Evolutionary conservation across 2,888 invertebrate genomes (phyloP), one percentile per base, ranked within the genome.

Genomic region (Sericinus montela): DNA sequence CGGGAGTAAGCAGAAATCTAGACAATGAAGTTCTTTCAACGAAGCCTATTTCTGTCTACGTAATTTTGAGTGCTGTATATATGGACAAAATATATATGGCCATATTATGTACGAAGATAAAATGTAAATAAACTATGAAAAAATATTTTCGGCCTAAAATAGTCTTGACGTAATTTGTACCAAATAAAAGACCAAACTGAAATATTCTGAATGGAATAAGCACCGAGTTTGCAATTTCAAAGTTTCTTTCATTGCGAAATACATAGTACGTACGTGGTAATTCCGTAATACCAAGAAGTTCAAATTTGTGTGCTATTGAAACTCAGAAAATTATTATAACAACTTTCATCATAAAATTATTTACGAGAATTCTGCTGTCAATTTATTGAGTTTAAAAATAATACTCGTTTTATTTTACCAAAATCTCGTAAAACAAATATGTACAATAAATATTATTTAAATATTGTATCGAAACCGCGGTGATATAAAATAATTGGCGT

Each of bases 401-500:
- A 41, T 11, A 30, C 14, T 10, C 11, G 1, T 38, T 25, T 39
- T 10, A 11, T 15, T 34, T 5, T 1, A 35, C n/a, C 30, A 8
- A 1, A 13, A 25, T 38, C 30, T 36, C 19, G 15, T 36, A 13
- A 13, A 30, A n/a, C 29, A 5, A 19, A 19, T 19, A 19, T 5
- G 5, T 19, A 11, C 32, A 39, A 23, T 14, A 8, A 37, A 45
- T 67, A 69, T 67, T 67, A 67, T 71, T 66, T 66, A 65, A 67
- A 19, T 68, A 72, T 73, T 68, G 67, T 71, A 64, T 36, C 23
- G 36, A 62, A 70, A 73, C 74, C n/a, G n/a, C n/a, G n/a, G n/a
- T n/a, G n/a, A n/a, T n/a, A 19, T 19, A 73, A 77, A 76, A 72
- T 70, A 77, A 75, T 72, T 67, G 65, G 60, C 61, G 57, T 59